These are phyloP conservation scores for Drosophila setosimentum DNA, from an alignment of 2,888 invertebrate genomes.

Conservation along the genomic window DNA sequence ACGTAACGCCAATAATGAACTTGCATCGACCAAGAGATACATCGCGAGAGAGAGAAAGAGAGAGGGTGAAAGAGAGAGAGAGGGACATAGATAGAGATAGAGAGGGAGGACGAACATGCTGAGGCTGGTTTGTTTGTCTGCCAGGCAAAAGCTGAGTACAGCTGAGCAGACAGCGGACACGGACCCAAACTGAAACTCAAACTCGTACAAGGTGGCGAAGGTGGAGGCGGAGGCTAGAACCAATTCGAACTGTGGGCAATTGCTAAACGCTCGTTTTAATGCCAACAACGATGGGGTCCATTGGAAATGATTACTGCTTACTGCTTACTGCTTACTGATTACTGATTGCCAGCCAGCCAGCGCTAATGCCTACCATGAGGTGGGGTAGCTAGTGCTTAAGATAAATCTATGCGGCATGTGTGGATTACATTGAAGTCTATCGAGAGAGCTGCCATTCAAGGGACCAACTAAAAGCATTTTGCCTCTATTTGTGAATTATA, in stretches of 20 bases:
- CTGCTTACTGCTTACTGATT: conserved; percentile 59
- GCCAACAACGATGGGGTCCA: conserved; percentile 43
- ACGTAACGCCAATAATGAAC: conserved; percentile 75
- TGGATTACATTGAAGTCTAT: background rate
- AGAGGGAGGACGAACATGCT: background rate
- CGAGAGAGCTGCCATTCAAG: background rate
- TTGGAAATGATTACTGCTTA: conserved; percentile 62
- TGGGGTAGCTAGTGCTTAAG: conserved; percentile 1
- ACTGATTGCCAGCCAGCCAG: conserved; percentile 40
- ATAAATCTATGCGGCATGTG: conserved; percentile 30
- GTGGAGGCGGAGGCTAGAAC: background rate
- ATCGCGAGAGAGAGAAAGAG: background rate
- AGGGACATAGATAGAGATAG: background rate
- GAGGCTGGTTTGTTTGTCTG: conserved; percentile 5
- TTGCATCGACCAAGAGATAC: conserved; percentile 31
- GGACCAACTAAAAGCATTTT: background rate
- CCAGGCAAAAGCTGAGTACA: conserved; percentile 5
- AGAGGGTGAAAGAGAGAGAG: background rate
- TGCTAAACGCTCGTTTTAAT: conserved; percentile 50
- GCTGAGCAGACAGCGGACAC: conserved; percentile 3
- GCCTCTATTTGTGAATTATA: background rate
- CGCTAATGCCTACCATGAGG: background rate
- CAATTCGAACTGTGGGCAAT: conserved; percentile 19
- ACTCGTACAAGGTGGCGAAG: background rate
- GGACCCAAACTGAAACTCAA: background rate